phyloP scores from a whole-genome alignment of 30 jellyfish, hydroid and myxozoan genomes.

The Sanderia malayensis region DNA sequence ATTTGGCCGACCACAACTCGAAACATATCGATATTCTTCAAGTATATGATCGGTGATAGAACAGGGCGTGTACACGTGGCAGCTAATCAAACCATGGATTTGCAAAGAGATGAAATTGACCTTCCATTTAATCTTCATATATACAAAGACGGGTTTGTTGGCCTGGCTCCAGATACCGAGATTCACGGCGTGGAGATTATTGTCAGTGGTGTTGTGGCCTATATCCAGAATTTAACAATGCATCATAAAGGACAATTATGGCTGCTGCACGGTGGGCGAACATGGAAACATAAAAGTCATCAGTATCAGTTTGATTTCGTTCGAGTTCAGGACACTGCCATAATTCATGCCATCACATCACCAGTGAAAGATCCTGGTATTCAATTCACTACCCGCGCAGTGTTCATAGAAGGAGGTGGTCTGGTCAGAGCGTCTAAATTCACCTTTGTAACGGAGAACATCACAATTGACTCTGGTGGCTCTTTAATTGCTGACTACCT shows the following conservation, averaged over 20 bases:
- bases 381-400: constrained; percentile 27
- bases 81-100: constrained; percentile 55
- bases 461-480: constrained; percentile 58
- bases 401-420: constrained; percentile 64
- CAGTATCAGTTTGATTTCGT: constrained; percentile 41
- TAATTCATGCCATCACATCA: constrained; percentile 51
- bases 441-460: constrained; percentile 60
- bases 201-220: constrained; percentile 54
- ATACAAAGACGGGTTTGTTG: constrained; percentile 54
- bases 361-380: constrained; percentile 70
- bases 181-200: constrained; percentile 54
- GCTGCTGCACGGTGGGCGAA: constrained; percentile 68
- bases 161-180: constrained; percentile 63
- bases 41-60: constrained; percentile 65
- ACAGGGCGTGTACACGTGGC: constrained; percentile 71
- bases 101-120: constrained; percentile 53
- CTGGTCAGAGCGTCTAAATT: constrained; percentile 51
- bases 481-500: constrained; percentile 53
- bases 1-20: constrained; percentile 49
- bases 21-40: constrained; percentile 51
- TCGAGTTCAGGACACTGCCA: constrained; percentile 64
- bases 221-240: constrained; percentile 50
- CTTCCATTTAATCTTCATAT: constrained; percentile 54
- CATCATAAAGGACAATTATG: constrained; percentile 57
- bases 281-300: constrained; percentile 31